Percentiles rank a stretch among this genome's conserved stretches.
These are phyloP conservation scores for Pollenia labialis DNA, from an alignment of 2,888 invertebrate genomes.

Conservation along the genomic window DNA sequence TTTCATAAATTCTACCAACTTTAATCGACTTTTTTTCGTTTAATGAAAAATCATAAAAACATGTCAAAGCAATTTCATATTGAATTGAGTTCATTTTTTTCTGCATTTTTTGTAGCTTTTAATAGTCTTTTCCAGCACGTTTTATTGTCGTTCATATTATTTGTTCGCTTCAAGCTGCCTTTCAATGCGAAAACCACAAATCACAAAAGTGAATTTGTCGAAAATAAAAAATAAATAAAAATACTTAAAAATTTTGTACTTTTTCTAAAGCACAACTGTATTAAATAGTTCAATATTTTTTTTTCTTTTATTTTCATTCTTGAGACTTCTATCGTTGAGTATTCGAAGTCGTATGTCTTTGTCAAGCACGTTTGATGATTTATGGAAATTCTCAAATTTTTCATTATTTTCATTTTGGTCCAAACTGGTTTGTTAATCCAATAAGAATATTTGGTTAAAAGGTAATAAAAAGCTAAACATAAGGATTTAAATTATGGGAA, in stretches of 20 bases:
- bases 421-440: conserved; percentile 35
- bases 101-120: background rate
- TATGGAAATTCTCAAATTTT: conserved; percentile 34
- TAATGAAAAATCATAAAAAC: background rate
- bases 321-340: background rate
- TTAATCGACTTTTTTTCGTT: background rate
- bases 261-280: background rate
- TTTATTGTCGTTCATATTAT: conserved; percentile 42
- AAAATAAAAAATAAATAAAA: background rate
- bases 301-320: background rate
- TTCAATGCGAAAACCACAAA: conserved; percentile 45
- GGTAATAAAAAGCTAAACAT: background rate
- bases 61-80: conserved; percentile 14
- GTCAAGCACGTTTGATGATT: conserved; percentile 55
- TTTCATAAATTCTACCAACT: background rate
- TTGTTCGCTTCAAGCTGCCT: conserved; percentile 2
- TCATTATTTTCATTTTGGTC: background rate
- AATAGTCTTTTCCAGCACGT: conserved; percentile 36
- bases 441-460: conserved; percentile 2
- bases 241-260: conserved; percentile 1
- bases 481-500: background rate
- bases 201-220: conserved; percentile 39
- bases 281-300: conserved; percentile 8
- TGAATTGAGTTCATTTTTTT: background rate
- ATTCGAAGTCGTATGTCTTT: conserved; percentile 3